Evolutionary conservation across 2,113 vertebrate genomes (phyloP).

Genomic region (Rallus limicola): DNA sequence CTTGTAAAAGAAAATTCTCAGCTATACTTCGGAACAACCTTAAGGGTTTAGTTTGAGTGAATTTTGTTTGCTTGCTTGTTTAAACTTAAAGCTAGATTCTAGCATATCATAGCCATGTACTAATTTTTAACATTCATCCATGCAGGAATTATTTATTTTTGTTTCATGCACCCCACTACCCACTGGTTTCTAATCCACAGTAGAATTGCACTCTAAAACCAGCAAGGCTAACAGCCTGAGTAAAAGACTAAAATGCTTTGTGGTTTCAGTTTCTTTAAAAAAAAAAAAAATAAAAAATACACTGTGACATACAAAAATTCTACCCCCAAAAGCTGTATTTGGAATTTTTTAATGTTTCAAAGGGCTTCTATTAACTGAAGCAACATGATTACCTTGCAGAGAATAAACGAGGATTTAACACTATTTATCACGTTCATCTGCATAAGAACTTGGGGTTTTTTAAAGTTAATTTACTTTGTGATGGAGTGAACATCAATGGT

Average conservation of each 20-base stretch:
- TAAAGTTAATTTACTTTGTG: neutral
- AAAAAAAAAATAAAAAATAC: neutral
- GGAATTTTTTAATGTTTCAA: neutral
- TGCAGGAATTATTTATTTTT: neutral
- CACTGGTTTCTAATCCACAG: neutral
- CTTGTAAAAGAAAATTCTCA: neutral
- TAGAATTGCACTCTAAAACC: neutral
- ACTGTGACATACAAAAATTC: neutral
- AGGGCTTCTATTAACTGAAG: neutral
- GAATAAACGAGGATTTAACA: neutral
- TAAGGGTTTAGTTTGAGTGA: neutral
- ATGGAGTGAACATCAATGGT: neutral
- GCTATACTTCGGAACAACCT: neutral
- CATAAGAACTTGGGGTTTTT: neutral
- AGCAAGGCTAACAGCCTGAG: neutral
- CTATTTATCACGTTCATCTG: neutral
- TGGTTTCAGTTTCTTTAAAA: too few relatives aligned
- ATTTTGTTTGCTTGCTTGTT: neutral
- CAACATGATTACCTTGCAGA: neutral
- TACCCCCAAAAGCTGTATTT: neutral
- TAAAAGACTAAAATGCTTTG: neutral
- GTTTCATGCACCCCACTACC: neutral
- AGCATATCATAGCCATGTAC: neutral
- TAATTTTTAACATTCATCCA: neutral
- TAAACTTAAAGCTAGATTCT: neutral